Base-by-base conservation (phyloP, 2,888 invertebrate genomes). In the Venustoraphidia nigricollis region DNA sequence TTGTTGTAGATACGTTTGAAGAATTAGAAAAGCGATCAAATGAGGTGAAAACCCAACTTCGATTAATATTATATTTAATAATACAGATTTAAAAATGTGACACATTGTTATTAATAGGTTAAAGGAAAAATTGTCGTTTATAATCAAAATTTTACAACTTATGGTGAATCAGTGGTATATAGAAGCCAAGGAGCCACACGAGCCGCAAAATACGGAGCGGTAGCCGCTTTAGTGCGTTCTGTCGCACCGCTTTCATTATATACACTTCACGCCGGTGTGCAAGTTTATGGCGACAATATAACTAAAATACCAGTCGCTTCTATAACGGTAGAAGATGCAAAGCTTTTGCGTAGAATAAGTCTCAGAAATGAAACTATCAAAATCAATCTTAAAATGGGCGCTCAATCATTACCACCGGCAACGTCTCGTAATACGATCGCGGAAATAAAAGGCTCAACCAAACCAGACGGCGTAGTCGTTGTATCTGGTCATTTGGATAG, bases 401-500 rank as follows among this genome's bases (percentile, higher is more conserved):
- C 81, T 0, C 60, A 67, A 50, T 76, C 66, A 40, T 65, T 72
- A 35, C 72, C 75, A 1, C 68, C 72, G 0, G 71, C 68, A 13
- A 67, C 62, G 9, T 87, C 89, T 0, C 71, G 86, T 51, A 91
- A 91, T 62, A 77, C 81, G 1, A 65, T 88, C 9, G 76, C 78
- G 2, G 87, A 90, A 65, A 68, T 83, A 9, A 66, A 62, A 57
- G 86, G 86, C 1, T 38, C 38, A 1, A 48, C 48, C 5, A 49
- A 60, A 10, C 70, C 73, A 0, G 65, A 72, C 35, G 69, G 75
- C 52, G 68, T 82, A 0, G 87, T 89, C 0, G 69, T 90, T 17
- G 75, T 89, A 13, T 85, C 87, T 3, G 90, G 89, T 10, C 90
- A 90, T 62, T 70, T 90, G 34, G 90, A 90, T 59, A 85, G 85